Conservation (phyloP, 2,797 vertebrate species). For the Esox masquinongy region DNA sequence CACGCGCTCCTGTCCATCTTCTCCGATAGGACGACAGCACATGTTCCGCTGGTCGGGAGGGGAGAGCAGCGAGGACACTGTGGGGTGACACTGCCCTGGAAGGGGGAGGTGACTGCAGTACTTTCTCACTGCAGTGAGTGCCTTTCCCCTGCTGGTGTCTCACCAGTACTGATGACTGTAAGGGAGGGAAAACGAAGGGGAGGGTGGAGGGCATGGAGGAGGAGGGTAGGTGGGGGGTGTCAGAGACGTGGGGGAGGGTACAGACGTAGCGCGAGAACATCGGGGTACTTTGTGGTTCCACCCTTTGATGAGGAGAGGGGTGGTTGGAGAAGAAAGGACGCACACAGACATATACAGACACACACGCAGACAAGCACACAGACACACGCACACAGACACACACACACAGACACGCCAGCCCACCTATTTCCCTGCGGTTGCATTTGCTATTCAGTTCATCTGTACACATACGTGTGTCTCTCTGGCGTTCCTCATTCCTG, state of each 20-base stretch:
- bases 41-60: no score
- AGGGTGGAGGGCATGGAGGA: constrained; percentile 19
- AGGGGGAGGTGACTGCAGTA: constrained; percentile 74
- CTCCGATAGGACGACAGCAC: background rate
- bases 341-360: no score
- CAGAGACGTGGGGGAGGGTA: constrained; percentile 30
- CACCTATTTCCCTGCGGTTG: constrained; percentile 25
- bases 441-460: constrained; percentile 34
- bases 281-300: constrained; percentile 72
- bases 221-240: constrained; percentile 25
- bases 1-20: background rate
- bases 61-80: constrained; percentile 15
- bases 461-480: constrained; percentile 28
- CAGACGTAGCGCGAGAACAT: constrained; percentile 57
- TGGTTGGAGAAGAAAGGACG: constrained; percentile 50
- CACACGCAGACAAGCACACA: background rate
- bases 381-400: constrained; percentile 28
- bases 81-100: constrained; percentile 70
- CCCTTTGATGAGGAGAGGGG: constrained; percentile 70
- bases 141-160: constrained; percentile 66
- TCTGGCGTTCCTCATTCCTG: constrained; percentile 31
- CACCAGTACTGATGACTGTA: constrained; percentile 53
- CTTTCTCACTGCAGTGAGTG: constrained; percentile 60
- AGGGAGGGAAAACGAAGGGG: constrained; percentile 8
- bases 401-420: constrained; percentile 37